These are phyloP conservation scores for Pammene fasciana DNA, from an alignment of 2,888 invertebrate genomes.

Conservation along the genomic window DNA sequence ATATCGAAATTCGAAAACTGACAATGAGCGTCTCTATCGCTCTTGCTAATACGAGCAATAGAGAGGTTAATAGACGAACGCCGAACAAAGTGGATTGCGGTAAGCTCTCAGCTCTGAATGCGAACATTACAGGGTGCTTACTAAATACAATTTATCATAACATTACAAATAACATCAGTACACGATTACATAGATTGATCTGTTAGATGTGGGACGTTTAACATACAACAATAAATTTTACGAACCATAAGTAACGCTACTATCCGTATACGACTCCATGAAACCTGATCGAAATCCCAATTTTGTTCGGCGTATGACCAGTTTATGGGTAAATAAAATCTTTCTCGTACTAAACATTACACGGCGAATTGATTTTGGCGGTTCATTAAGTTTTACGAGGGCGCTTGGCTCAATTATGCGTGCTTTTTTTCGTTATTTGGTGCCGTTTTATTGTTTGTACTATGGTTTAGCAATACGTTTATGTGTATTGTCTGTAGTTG, in stretches of 20 bases:
- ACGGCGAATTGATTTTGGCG: slow-evolving; percentile 21
- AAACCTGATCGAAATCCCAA: slow-evolving; percentile 57
- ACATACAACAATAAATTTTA: slow-evolving; percentile 50
- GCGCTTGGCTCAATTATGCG: slow-evolving; percentile 15
- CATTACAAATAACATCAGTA: not conserved
- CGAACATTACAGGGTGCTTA: no score
- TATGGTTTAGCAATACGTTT: no score
- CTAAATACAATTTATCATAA: no score
- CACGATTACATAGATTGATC: not conserved
- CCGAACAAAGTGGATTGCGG: no score
- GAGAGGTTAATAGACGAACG: no score
- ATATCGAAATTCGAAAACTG: no score
- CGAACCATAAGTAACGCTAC: slow-evolving; percentile 54
- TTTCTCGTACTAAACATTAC: slow-evolving; percentile 22
- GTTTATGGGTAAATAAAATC: slow-evolving; percentile 52
- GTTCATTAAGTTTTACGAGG: slow-evolving; percentile 34
- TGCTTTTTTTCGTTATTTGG: slow-evolving; percentile 16
- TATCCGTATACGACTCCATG: slow-evolving; percentile 50
- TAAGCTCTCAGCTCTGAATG: no score
- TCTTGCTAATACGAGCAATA: no score
- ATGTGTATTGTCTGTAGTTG: no score
- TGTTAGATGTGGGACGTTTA: not conserved
- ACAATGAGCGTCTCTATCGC: no score
- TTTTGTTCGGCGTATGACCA: slow-evolving; percentile 53
- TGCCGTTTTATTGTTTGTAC: slow-evolving; percentile 47